Base-by-base conservation (phyloP, 1,140 invertebrate genomes). In the Hypsibius dujardini region DNA sequence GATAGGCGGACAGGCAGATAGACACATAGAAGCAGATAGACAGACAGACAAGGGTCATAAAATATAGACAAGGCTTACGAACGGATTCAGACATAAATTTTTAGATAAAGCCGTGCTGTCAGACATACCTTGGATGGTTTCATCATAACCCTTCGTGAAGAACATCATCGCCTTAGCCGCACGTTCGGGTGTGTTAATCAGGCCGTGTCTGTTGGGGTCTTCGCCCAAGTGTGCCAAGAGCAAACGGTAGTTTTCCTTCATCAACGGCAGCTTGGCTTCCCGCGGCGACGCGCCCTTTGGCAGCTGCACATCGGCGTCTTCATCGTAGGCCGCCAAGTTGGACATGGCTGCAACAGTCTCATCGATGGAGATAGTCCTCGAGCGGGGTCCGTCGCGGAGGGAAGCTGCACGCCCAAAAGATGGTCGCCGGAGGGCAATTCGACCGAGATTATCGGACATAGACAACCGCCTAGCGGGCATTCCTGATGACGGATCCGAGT, bases 61-160 rank as follows among this genome's bases (percentile, higher is more conserved):
- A n/a, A n/a, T n/a, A n/a, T n/a, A n/a, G n/a, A n/a, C n/a, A n/a
- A n/a, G n/a, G n/a, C n/a, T n/a, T n/a, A n/a, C n/a, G n/a, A n/a
- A n/a, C n/a, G n/a, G n/a, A n/a, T n/a, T n/a, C n/a, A n/a, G n/a
- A n/a, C n/a, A n/a, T n/a, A n/a, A n/a, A n/a, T n/a, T n/a, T n/a
- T n/a, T n/a, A n/a, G n/a, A n/a, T n/a, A n/a, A n/a, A n/a, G n/a
- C n/a, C n/a, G n/a, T n/a, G n/a, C n/a, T n/a, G n/a, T n/a, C n/a
- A n/a, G n/a, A n/a, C n/a, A n/a, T n/a, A n/a, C 92, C 92, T 85
- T 92, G 88, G 47, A 98, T 84, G 75, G 87, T 91, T 79, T 98
- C 91, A 77, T 97, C 93, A 82, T 98, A 99, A 69, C 96, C 96
- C 82, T 98, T 98, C n/a, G 96, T 99, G 80, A 98, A 99, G 84